Base-by-base conservation (phyloP, 2,888 invertebrate genomes). In the Habrosyne pyritoides region DNA sequence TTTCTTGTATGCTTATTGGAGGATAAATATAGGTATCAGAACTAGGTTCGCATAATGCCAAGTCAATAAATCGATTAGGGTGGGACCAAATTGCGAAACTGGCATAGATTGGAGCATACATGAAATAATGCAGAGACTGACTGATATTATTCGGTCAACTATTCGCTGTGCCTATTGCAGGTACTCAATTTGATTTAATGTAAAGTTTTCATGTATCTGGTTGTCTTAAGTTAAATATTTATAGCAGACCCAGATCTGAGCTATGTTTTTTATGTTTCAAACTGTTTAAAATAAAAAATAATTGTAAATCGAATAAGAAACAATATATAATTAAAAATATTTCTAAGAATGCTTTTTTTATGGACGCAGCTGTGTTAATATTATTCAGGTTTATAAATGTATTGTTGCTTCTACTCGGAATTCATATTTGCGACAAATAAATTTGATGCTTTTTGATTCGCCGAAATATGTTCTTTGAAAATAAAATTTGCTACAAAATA, bases 381-480 rank as follows among this genome's bases (percentile, higher is more conserved):
- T 50, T 18, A n/a, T 2, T 50, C 26, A 24, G 24, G 24, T n/a
- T 28, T 30, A 10, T 28, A 21, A 18, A 28, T 18, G 26, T 21
- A 50, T 28, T 50, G 50, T 50, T 14, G 14, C 42, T 42, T 28
- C 28, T 50, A 30, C 50, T 50, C 18, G 50, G 50, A 50, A 50
- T 21, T 18, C 8, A 28, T 28, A 54, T 46, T 54, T 46, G 48
- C 46, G 10, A 28, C 30, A 47, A 21, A 36, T 46, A 3, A 33
- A n/a, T 33, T 33, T 53, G 52, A 24, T 28, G 53, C 52, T 53
- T 54, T 54, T 52, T 57, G 52, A 54, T 56, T 57, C 57, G 24
- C 51, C 47, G 57, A 28, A 53, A 18, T 42, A 42, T 42, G 2
- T 5, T 2, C 10, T 18, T 18, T 28, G 12, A 49, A 50, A 28